phyloP scores from a whole-genome alignment of 2,888 invertebrate species.

The Lasioglossum pauxillum region DNA sequence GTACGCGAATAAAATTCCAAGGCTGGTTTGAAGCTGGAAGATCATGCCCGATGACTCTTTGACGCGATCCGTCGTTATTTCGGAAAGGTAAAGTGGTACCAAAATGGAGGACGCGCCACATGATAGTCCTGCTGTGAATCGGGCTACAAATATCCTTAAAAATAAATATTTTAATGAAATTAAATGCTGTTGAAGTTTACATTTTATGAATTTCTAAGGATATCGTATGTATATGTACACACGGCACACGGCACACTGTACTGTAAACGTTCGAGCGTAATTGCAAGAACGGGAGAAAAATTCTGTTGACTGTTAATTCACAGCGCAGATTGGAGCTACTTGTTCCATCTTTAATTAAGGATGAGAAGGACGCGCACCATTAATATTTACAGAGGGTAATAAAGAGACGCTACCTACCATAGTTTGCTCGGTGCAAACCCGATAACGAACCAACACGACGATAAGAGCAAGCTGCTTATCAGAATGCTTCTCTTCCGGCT shows the following conservation, averaged over 20 bases:
- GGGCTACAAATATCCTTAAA: conserved; percentile 85
- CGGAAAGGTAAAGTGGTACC: conserved; percentile 93
- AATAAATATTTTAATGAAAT: neutral
- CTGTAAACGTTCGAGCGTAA: neutral
- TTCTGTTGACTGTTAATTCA: neutral
- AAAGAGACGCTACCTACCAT: conserved; percentile 51
- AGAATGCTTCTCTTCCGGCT: conserved; percentile 75
- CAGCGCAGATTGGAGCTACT: neutral
- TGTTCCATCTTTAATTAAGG: neutral
- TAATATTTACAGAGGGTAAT: conserved; percentile 8
- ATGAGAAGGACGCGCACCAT: neutral
- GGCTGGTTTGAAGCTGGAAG: conserved; percentile 89
- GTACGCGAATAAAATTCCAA: conserved; percentile 90
- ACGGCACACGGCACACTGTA: too few species aligned
- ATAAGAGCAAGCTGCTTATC: conserved; percentile 67
- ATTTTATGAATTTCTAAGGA: neutral
- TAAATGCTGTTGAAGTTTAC: neutral
- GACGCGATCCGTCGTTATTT: conserved; percentile 90
- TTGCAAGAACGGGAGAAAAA: neutral
- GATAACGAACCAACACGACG: conserved; percentile 81
- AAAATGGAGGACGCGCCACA: conserved; percentile 90
- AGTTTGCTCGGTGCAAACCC: conserved; percentile 88
- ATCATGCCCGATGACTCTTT: conserved; percentile 92
- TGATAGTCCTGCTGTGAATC: conserved; percentile 87
- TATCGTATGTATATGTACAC: too few species aligned